A percentile compares a stretch with the other conserved stretches of the same genome.
These are phyloP conservation scores for Bos javanicus DNA, from an alignment of 2,113 vertebrate genomes.

Conservation along the genomic window DNA sequence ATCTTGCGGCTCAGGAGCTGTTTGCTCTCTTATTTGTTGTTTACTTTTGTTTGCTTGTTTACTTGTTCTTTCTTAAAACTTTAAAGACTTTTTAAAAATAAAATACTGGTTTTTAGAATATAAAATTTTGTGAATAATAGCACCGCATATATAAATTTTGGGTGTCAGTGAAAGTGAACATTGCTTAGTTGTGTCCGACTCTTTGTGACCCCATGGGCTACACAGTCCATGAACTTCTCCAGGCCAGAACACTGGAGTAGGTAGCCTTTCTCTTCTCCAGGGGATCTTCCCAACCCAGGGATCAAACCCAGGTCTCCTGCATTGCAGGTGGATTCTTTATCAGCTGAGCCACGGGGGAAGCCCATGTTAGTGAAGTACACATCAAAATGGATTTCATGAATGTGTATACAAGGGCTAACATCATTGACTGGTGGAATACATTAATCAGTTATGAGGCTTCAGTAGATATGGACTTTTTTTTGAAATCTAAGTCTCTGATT, in stretches of 20 bases:
- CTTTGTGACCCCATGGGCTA: background rate
- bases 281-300: background rate
- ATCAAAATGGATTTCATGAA: slow-evolving; percentile 1
- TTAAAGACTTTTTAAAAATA: background rate
- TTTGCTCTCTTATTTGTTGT: background rate
- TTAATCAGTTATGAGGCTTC: background rate
- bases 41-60: background rate
- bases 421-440: background rate
- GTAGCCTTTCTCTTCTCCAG: background rate
- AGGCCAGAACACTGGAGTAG: background rate
- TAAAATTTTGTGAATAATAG: background rate
- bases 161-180: background rate
- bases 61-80: slow-evolving; percentile 2
- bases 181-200: background rate
- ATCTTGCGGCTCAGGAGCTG: background rate
- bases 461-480: background rate
- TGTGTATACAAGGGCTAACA: background rate
- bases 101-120: background rate
- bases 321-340: background rate
- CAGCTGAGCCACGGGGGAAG: background rate
- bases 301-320: background rate
- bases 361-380: background rate
- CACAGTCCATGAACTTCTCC: background rate
- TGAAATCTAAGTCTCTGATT: background rate
- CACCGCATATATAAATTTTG: background rate